Conservation (phyloP, 53 echinoderm and acorn worm genomes). For the Mesocentrotus franciscanus region DNA sequence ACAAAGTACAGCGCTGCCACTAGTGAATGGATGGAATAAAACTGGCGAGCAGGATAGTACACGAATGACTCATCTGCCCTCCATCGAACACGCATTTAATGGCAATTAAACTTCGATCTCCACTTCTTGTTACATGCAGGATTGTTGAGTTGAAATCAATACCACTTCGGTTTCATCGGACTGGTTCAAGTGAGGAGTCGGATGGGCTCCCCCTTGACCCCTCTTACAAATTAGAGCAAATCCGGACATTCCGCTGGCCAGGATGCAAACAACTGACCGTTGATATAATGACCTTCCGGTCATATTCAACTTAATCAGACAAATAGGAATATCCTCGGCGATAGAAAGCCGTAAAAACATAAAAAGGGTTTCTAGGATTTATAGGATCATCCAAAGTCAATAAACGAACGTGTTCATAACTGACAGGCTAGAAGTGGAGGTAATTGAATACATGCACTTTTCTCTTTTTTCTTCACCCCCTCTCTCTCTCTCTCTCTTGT, state of each 20-base stretch:
- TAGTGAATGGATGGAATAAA: background rate
- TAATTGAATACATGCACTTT: background rate
- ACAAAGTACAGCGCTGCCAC: background rate
- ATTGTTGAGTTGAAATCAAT: conserved; percentile 30
- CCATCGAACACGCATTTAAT: background rate
- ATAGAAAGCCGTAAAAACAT: background rate
- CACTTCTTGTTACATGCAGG: background rate
- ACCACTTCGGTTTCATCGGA: background rate
- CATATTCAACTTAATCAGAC: background rate
- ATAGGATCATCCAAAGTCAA: background rate
- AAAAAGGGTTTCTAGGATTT: background rate
- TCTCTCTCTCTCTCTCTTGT: background rate
- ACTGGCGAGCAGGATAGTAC: background rate
- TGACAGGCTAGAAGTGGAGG: background rate
- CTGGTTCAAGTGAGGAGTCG: background rate
- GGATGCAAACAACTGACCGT: background rate
- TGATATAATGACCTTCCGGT: conserved; percentile 4
- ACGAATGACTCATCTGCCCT: background rate
- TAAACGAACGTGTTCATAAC: background rate
- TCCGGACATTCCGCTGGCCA: background rate
- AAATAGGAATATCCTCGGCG: background rate
- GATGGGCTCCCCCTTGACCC: conserved; percentile 10
- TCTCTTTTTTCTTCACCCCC: background rate
- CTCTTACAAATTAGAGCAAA: conserved; percentile 9
- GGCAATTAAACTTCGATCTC: conserved; percentile 42